These are phyloP conservation scores for Agelastica alni DNA, from an alignment of 2,888 invertebrate species.

Conservation along the genomic window DNA sequence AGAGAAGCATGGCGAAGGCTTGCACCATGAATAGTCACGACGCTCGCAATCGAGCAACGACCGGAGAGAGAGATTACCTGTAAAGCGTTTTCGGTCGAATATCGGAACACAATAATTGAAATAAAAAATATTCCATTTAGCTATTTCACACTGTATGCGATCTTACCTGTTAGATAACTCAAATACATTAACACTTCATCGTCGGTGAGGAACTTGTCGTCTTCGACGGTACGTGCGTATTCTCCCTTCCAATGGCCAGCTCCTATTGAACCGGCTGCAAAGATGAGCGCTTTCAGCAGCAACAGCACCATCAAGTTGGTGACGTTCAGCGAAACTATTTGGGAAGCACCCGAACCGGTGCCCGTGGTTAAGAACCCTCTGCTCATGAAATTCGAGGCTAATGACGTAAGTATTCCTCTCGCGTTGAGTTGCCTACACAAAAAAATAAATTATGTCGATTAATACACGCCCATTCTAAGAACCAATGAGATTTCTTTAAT, in stretches of 20 bases:
- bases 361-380: conserved; percentile 47
- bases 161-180: conserved; percentile 65
- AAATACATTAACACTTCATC: conserved; percentile 73
- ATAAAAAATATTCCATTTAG: too few species aligned
- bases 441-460: neutral
- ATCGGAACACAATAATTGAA: neutral
- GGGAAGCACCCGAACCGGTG: conserved; percentile 46
- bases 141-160: too few species aligned
- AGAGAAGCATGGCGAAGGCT: too few species aligned
- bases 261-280: conserved; percentile 79
- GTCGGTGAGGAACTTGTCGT: conserved; percentile 61
- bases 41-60: too few species aligned
- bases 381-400: conserved; percentile 50
- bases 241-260: conserved; percentile 58
- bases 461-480: too few species aligned
- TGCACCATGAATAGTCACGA: too few species aligned
- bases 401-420: conserved; percentile 47
- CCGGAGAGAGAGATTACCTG: too few species aligned
- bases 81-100: too few species aligned
- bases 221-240: conserved; percentile 64
- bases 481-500: too few species aligned
- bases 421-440: conserved; percentile 50
- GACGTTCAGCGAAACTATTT: conserved; percentile 77
- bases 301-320: conserved; percentile 80
- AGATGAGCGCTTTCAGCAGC: conserved; percentile 78